A percentile compares a stretch with the other conserved stretches of the same genome.
Conservation (phyloP, 2,888 invertebrate genomes). For the Ochropleura plecta region DNA sequence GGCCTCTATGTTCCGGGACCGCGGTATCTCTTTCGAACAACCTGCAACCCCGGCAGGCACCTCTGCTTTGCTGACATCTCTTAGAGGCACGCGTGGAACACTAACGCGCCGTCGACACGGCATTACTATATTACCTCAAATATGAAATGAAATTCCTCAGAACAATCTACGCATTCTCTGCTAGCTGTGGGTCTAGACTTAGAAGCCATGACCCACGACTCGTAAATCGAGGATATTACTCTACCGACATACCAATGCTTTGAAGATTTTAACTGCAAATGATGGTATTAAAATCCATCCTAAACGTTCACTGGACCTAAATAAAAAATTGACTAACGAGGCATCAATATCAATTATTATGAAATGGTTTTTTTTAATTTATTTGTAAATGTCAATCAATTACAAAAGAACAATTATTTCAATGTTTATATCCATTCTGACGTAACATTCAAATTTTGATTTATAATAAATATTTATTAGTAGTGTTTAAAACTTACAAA, state of each 20-base stretch:
- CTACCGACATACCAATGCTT: neutral
- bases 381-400: conserved; percentile 27
- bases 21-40: too few species aligned
- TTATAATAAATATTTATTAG: neutral
- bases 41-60: too few species aligned
- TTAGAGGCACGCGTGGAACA: too few species aligned
- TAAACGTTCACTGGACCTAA: conserved; percentile 4
- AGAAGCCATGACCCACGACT: neutral
- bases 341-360: conserved; percentile 17
- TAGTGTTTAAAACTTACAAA: conserved; percentile 5
- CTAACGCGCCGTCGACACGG: too few species aligned
- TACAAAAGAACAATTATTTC: conserved; percentile 31
- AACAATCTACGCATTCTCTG: neutral
- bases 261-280: neutral
- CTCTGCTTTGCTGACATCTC: too few species aligned
- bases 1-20: too few species aligned
- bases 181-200: neutral
- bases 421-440: conserved; percentile 3
- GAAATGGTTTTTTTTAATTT: conserved; percentile 27
- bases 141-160: neutral
- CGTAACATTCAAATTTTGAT: neutral
- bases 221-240: neutral
- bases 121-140: neutral
- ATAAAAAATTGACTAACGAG: neutral
- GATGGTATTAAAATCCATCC: too few species aligned